Percentiles rank a stretch among this genome's conserved stretches.
These are phyloP conservation scores for Halesus radiatus DNA, from an alignment of 1,140 invertebrate species.

Conservation along the genomic window DNA sequence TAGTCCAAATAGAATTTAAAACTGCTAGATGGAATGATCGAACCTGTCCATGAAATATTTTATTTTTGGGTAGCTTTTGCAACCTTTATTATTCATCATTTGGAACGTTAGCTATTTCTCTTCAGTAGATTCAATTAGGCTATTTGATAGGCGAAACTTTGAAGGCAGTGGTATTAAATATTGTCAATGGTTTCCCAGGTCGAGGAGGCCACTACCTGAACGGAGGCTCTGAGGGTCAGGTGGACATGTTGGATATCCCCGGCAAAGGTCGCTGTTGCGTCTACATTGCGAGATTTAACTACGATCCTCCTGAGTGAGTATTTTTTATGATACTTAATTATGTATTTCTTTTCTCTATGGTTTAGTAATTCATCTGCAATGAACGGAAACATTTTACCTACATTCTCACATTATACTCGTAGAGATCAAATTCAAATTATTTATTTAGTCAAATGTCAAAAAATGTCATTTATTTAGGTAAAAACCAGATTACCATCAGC, in stretches of 20 bases:
- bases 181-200: slow-evolving; percentile 56
- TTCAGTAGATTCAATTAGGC: no score
- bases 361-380: no score
- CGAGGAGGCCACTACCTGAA: slow-evolving; percentile 71
- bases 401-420: no score
- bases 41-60: neutral
- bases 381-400: no score
- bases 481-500: no score
- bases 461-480: no score
- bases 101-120: no score
- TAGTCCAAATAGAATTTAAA: slow-evolving; percentile 7
- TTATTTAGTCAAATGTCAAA: no score
- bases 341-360: no score
- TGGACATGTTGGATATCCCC: slow-evolving; percentile 94
- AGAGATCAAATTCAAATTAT: no score
- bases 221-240: slow-evolving; percentile 74
- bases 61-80: slow-evolving; percentile 1
- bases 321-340: neutral
- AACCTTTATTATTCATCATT: neutral
- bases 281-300: slow-evolving; percentile 94
- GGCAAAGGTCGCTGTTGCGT: slow-evolving; percentile 93
- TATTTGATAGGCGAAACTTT: no score
- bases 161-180: no score
- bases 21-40: slow-evolving; percentile 37
- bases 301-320: slow-evolving; percentile 87